phyloP scores from a whole-genome alignment of 2,797 vertebrate genomes.

The Xenopus petersii region DNA sequence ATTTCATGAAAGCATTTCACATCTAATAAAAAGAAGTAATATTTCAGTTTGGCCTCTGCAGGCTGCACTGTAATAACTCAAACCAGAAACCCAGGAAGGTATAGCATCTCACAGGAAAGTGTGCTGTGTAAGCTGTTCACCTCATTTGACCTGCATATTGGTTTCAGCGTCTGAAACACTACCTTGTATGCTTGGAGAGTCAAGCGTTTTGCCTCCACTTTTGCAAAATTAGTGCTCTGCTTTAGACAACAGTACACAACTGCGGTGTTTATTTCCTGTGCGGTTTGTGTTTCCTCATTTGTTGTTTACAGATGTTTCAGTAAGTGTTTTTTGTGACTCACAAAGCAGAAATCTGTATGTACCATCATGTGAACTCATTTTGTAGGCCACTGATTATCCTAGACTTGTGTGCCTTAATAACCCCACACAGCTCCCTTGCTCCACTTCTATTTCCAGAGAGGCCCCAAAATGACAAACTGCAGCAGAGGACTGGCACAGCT shows the following conservation, averaged over 20 bases:
- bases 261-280: constrained; percentile 12
- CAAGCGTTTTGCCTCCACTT: not conserved
- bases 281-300: constrained; percentile 10
- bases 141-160: constrained; percentile 38
- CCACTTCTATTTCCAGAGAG: no score
- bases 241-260: constrained; percentile 16
- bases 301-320: constrained; percentile 18
- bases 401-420: no score
- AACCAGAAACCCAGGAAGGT: constrained; percentile 42
- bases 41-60: constrained; percentile 35
- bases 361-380: not conserved
- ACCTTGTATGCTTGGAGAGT: constrained; percentile 17
- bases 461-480: no score
- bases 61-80: constrained; percentile 40
- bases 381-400: no score
- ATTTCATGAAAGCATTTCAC: constrained; percentile 37
- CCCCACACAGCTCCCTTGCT: no score
- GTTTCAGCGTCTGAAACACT: constrained; percentile 40
- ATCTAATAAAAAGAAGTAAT: constrained; percentile 45
- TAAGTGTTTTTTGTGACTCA: not conserved
- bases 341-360: not conserved
- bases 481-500: no score
- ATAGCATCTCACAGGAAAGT: constrained; percentile 34
- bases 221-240: constrained; percentile 11
- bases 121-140: constrained; percentile 35